Evolutionary conservation across 2,797 vertebrate species (phyloP), one percentile per base, ranked within the genome.

Genomic region (Eutrigla gurnardus): DNA sequence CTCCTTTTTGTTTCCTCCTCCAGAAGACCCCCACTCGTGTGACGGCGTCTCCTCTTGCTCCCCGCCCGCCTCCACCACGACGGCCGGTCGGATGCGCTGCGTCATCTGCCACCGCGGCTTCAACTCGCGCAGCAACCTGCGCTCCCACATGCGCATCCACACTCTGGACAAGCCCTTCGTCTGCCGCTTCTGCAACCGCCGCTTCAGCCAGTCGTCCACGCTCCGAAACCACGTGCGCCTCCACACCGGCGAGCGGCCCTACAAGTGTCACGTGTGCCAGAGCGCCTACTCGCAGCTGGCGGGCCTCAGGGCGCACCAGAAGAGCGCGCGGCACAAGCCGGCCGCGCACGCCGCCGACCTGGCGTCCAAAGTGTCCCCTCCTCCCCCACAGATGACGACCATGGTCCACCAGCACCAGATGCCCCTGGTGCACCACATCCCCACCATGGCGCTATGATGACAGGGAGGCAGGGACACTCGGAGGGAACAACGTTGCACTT

Each of bases 91-190:
- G 40, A 99, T 99, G 97, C 97, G 97, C 68, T 99, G 97, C 61
- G 97, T 98, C 70, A 98, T 99, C 93, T 99, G 98, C 91, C 97
- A 98, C 91, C 96, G 98, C 0, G 98, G 98, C 86, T 99, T 99
- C 94, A 99, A 99, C 94, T 99, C 98, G 0, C 98, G 98, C 94
- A 99, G 97, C 93, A 99, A 99, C 93, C 93, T 99, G 87, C 98
- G 98, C 90, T 99, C 98, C 6, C 98, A 99, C 96, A 99, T 99
- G 98, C 97, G 98, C 88, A 99, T 99, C 91, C 98, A 99, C 96
- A 99, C 98, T 0, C 94, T 98, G 95, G 98, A 99, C 96, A 99
- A 99, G 88, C 97, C 98, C 36, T 99, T 99, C 66, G 96, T 97
- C 52, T 99, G 98, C 86, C 97, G 97, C 87, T 99, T 99, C 95